Evolutionary conservation across 37 sponge, comb jelly and placozoan genomes (phyloP).

Genomic region (Bolinopsis microptera): DNA sequence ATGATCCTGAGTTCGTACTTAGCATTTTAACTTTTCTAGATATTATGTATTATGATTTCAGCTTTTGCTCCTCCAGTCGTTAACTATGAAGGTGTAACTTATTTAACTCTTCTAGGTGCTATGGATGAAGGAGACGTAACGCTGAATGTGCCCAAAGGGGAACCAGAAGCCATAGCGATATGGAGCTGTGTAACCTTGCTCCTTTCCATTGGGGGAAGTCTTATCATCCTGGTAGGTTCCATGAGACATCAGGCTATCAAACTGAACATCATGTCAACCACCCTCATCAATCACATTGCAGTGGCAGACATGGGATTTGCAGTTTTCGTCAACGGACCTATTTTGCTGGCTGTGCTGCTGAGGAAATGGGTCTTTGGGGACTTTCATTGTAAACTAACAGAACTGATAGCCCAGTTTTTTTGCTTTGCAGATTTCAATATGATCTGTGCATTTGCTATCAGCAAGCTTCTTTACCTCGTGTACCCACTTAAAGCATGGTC

Average conservation of each 20-base stretch:
- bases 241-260: neutral
- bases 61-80: too few species aligned
- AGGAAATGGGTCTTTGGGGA: neutral
- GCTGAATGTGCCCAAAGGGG: neutral
- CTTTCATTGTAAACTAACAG: neutral
- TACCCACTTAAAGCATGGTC: neutral
- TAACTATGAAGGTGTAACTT: too few species aligned
- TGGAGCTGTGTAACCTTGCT: neutral
- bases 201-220: neutral
- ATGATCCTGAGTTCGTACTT: too few species aligned
- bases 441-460: neutral
- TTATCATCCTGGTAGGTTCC: neutral
- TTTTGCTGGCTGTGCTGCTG: neutral
- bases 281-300: neutral
- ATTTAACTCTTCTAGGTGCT: too few species aligned
- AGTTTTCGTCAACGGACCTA: neutral
- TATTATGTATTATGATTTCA: too few species aligned
- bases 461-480: neutral
- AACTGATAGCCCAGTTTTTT: neutral
- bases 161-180: neutral
- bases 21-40: too few species aligned
- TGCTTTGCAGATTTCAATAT: neutral
- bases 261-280: neutral
- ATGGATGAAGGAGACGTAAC: too few species aligned
- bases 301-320: neutral